Base-by-base conservation (phyloP, 2,113 vertebrate species). In the Morphnarchus princeps region DNA sequence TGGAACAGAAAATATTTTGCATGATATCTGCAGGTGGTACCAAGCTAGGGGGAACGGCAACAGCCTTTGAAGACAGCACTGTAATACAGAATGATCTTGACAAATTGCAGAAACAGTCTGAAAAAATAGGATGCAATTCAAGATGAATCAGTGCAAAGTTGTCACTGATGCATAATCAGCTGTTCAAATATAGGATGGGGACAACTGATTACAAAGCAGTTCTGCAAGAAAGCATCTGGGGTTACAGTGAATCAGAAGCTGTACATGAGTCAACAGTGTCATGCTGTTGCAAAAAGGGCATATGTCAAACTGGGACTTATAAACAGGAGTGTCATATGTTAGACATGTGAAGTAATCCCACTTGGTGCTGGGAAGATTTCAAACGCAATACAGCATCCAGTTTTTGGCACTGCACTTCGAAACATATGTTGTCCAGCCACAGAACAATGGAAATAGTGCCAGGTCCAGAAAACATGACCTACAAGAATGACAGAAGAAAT, bases 121-220 rank as follows among this genome's bases (percentile, higher is more conserved):
- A 69, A 91, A 97, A 97, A 96, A 96, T 73, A 96, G 92, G 95
- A 96, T 96, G 95, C 84, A 95, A 93, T 95, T 96, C 93, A 90
- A 82, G 95, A 97, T 97, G 96, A 97, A 97, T 97, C 96, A 96
- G 95, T 96, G 90, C 74, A 69, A 90, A 95, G 93, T 96, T 96
- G 92, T 96, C 96, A 88, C 93, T 69, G 93, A 90, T 93, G 96
- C 96, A 96, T 96, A 96, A 96, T 96, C 92, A 95, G 66, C 92
- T 62, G 91, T 86, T 93, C 95, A 96, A 90, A 97, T 97, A 95
- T 94, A 96, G 95, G 93, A 96, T 91, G 95, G 95, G 92, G 96
- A 96, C 96, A 90, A 96, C 21, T 91, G 95, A 96, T 97, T 94
- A 97, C 96, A 40, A 95, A 96, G 96, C 96, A 96, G 87, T 90